phyloP scores from a whole-genome alignment of 2,888 invertebrate genomes.

The Noctua fimbriata region DNA sequence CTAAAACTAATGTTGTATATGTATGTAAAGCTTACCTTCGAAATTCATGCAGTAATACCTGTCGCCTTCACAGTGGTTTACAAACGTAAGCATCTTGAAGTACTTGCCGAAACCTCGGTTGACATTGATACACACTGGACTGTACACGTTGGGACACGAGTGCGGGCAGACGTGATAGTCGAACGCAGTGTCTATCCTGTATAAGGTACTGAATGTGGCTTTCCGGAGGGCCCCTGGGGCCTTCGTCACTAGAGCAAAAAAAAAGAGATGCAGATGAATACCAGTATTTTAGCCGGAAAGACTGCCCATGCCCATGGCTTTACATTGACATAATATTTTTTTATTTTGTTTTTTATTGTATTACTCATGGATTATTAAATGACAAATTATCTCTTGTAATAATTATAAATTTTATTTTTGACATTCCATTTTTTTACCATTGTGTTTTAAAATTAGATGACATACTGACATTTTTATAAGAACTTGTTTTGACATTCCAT shows the following conservation, averaged over 20 bases:
- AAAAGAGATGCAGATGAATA: neutral
- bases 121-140: slow-evolving; percentile 76
- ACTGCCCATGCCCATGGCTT: neutral
- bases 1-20: no score
- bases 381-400: no score
- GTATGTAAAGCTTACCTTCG: slow-evolving; percentile 66
- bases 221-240: slow-evolving; percentile 2
- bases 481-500: no score
- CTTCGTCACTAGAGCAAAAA: neutral
- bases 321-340: no score
- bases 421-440: no score
- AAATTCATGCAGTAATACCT: slow-evolving; percentile 78
- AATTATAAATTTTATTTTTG: no score
- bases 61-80: slow-evolving; percentile 80
- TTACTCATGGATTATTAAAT: no score
- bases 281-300: neutral
- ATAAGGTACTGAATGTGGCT: slow-evolving; percentile 58
- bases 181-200: slow-evolving; percentile 67
- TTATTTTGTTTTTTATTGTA: no score
- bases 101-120: slow-evolving; percentile 75
- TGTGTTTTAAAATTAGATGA: no score
- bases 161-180: slow-evolving; percentile 75
- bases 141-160: slow-evolving; percentile 74
- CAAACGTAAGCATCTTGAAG: slow-evolving; percentile 77
- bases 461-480: no score